These are phyloP conservation scores for Caenorhabditis sp. DNA, from an alignment of 2,888 invertebrate genomes.

Conservation along the genomic window DNA sequence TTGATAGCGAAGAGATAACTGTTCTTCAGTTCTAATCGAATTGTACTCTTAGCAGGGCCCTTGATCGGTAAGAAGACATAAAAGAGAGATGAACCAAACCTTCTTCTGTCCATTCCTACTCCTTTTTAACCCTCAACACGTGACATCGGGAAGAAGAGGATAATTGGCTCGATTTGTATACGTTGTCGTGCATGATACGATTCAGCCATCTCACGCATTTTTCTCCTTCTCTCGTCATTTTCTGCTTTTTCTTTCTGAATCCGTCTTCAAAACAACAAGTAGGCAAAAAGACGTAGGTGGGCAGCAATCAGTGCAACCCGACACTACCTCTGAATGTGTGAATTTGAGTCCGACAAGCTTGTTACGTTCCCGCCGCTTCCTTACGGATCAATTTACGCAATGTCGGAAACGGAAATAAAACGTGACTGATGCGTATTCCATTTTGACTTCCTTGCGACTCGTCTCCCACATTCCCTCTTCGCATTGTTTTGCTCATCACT, in stretches of 20 bases:
- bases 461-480: background rate
- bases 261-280: conserved; percentile 8
- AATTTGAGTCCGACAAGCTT: conserved; percentile 4
- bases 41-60: too few species aligned
- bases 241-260: conserved; percentile 13
- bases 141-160: too few species aligned
- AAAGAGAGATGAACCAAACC: too few species aligned
- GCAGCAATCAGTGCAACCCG: conserved; percentile 40
- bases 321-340: conserved; percentile 22
- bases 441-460: conserved; percentile 8
- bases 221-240: conserved; percentile 1
- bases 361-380: conserved; percentile 5
- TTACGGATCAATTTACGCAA: conserved; percentile 18
- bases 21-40: too few species aligned
- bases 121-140: too few species aligned
- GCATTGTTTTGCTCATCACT: background rate
- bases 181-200: conserved; percentile 29
- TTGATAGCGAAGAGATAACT: too few species aligned
- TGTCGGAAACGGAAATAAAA: background rate
- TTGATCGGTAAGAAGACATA: too few species aligned
- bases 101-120: too few species aligned
- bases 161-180: conserved; percentile 51
- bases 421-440: conserved; percentile 1
- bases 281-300: conserved; percentile 28
- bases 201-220: conserved; percentile 17